Evolutionary conservation across 2,888 invertebrate species (phyloP).

Genomic region (Empis stercorea): DNA sequence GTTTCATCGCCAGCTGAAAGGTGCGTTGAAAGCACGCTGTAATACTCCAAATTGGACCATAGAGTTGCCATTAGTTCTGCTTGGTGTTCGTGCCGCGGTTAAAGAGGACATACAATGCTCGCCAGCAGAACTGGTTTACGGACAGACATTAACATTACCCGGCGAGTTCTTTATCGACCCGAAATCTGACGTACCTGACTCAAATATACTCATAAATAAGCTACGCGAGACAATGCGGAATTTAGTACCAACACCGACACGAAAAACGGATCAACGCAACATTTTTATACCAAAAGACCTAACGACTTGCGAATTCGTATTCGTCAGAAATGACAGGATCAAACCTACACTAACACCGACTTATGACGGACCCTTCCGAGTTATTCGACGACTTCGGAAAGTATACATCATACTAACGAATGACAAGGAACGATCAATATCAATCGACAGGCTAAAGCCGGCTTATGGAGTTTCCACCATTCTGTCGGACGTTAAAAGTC

Average conservation of each 20-base stretch:
- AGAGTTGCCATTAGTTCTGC: constrained; percentile 6
- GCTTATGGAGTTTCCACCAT: no score
- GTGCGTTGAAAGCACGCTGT: not conserved
- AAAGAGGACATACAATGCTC: constrained; percentile 8
- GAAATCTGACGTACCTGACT: no score
- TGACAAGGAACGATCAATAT: no score
- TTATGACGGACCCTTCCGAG: not conserved
- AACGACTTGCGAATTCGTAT: not conserved
- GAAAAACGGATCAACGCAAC: not conserved
- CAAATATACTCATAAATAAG: not conserved
- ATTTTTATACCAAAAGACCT: not conserved
- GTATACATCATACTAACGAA: no score
- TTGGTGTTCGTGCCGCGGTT: constrained; percentile 7
- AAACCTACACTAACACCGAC: not conserved
- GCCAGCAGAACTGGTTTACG: constrained; percentile 3
- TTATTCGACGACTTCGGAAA: not conserved
- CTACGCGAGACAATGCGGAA: not conserved
- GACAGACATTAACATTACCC: not conserved
- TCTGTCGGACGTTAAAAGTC: no score
- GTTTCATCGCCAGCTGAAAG: constrained; percentile 7
- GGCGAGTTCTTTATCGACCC: not conserved
- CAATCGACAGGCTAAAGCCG: no score
- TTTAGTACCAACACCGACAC: not conserved
- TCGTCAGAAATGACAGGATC: not conserved
- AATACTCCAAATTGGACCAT: constrained; percentile 4